phyloP scores from a whole-genome alignment of 1,140 invertebrate genomes.

The Cepaea nemoralis region DNA sequence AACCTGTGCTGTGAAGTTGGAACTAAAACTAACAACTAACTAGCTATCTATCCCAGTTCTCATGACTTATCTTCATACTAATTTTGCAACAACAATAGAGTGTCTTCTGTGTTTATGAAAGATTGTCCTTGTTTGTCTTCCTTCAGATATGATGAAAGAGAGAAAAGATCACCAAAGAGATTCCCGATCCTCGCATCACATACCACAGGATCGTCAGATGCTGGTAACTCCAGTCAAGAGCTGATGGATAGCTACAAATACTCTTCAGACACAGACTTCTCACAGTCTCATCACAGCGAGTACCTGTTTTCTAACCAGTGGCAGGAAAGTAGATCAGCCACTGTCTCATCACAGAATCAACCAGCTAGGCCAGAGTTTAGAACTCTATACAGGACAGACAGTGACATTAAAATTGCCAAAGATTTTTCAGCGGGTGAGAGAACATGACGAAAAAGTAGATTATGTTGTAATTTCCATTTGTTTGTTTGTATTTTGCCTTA shows the following conservation, averaged over 20 bases:
- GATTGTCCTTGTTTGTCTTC: background rate
- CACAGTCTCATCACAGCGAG: background rate
- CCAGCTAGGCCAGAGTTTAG: background rate
- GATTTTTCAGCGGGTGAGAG: conserved; percentile 20
- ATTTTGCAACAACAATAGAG: too few species aligned
- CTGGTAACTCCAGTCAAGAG: background rate
- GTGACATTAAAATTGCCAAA: background rate
- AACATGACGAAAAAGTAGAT: background rate
- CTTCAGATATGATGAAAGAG: conserved; percentile 30
- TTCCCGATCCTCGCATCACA: background rate
- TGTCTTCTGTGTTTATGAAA: too few species aligned
- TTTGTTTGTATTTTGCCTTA: background rate
- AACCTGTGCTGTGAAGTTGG: too few species aligned
- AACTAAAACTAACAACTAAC: too few species aligned
- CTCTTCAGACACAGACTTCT: background rate
- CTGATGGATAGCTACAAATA: background rate
- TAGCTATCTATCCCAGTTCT: too few species aligned
- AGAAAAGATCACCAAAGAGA: background rate
- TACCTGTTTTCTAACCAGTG: background rate
- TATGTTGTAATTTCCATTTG: background rate
- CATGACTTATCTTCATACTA: too few species aligned
- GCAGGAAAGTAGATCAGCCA: background rate
- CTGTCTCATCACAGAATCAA: background rate
- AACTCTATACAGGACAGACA: background rate
- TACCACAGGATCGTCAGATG: background rate